These are phyloP conservation scores for Stegostoma tigrinum DNA, from an alignment of 2,113 vertebrate genomes.

Conservation along the genomic window DNA sequence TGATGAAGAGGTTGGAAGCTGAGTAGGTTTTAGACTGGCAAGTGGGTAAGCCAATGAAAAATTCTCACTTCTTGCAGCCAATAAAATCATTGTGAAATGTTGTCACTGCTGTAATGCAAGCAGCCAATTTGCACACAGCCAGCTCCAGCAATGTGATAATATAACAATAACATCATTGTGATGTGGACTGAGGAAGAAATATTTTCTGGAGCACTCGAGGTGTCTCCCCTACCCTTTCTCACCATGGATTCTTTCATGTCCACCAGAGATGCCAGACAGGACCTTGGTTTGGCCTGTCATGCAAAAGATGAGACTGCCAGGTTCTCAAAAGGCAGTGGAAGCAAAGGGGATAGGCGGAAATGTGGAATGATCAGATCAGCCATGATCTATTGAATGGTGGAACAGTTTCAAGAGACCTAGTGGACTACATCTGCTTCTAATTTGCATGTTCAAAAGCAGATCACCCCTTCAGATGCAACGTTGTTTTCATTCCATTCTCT, in stretches of 20 bases:
- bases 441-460: too few species aligned
- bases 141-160: background rate
- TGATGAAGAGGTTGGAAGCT: too few species aligned
- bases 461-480: too few species aligned
- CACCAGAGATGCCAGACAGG: background rate
- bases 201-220: background rate
- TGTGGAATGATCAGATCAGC: too few species aligned
- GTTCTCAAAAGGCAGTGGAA: too few species aligned
- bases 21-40: too few species aligned
- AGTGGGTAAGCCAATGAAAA: too few species aligned
- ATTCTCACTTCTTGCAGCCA: background rate
- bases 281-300: background rate
- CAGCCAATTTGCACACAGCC: background rate
- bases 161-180: background rate
- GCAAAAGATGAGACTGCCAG: too few species aligned
- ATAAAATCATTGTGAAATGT: background rate
- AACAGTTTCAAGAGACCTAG: too few species aligned
- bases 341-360: too few species aligned
- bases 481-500: background rate
- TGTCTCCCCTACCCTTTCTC: background rate
- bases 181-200: background rate
- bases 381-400: too few species aligned
- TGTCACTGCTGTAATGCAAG: background rate
- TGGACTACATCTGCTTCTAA: too few species aligned
- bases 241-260: background rate